Base-by-base conservation (phyloP, 2,888 invertebrate species). In the Pyralis farinalis region DNA sequence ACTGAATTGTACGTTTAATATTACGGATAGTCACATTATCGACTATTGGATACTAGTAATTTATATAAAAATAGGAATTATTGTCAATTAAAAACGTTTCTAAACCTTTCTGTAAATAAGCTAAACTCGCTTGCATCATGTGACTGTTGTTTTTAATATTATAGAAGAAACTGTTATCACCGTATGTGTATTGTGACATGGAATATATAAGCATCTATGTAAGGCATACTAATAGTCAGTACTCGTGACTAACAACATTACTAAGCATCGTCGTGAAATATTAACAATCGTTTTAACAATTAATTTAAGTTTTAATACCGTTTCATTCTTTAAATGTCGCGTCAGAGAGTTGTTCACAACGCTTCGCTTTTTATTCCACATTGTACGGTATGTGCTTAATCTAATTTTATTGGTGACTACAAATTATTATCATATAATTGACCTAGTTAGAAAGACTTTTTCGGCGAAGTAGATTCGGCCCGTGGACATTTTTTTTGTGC, bases 81-180 rank as follows among this genome's bases (percentile, higher is more conserved):
- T 55, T 63, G 57, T 62, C 55, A 61, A 59, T 49, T 63, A 63
- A 68, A 59, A 60, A 67, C 63, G 61, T 73, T 71, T 67, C 72
- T 86, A 59, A 60, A 67, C 63, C 61, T 73, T 71, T 67, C 72
- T 86, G 87, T 87, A 86, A 62, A 86, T 85, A 87, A 73, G 78
- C 82, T 79, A 78, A 79, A 80, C 85, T 75, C 78, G 86, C 84
- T 83, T 82, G 86, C 85, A 84, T 84, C 68, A 81, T 82, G 84
- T 86, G 83, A 86, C 82, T 82, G 83, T 80, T 82, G 80, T 85
- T 79, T 82, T 81, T 85, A 81, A 83, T 79, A 72, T 67, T 54
- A 55, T 56, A 42, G 52, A 56, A 54, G 75, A 71, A 64, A 61
- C 71, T 72, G 64, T 69, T 58, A 73, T 64, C 72, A 75, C 70